These are phyloP conservation scores for Drosophila monieri DNA, from an alignment of 2,888 invertebrate species.

Conservation along the genomic window DNA sequence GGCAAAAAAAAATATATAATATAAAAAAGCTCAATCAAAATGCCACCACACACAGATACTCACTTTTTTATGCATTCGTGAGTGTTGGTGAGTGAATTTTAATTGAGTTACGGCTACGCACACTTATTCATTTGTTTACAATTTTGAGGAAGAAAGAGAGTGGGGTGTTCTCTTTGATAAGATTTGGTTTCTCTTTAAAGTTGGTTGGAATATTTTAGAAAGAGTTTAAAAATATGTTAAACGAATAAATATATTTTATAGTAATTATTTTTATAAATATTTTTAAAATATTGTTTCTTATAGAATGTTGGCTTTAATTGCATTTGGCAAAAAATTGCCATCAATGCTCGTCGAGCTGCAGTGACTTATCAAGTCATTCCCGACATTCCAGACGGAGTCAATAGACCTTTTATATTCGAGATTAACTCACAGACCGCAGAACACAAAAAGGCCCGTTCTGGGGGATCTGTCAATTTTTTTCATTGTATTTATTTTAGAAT, in stretches of 20 bases:
- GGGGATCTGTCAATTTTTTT: conserved; percentile 9
- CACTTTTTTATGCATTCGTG: background rate
- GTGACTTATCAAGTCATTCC: conserved; percentile 59
- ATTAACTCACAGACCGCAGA: conserved; percentile 9
- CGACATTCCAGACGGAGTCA: conserved; percentile 71
- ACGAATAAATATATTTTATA: background rate
- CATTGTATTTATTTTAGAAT: conserved; percentile 7
- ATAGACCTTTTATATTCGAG: conserved; percentile 57
- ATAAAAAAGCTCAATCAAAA: conserved; percentile 34
- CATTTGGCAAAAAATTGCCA: conserved; percentile 11
- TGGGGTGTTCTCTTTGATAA: conserved; percentile 6
- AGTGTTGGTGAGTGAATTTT: conserved; percentile 31
- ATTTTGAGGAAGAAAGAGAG: conserved; percentile 22
- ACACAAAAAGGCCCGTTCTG: background rate
- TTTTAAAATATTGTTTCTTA: background rate
- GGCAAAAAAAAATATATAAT: conserved; percentile 1
- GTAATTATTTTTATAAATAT: background rate
- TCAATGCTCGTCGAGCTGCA: conserved; percentile 57
- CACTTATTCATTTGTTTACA: conserved; percentile 49
- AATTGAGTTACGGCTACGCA: conserved; percentile 49
- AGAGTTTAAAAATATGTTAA: background rate
- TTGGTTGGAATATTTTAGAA: too few relatives aligned
- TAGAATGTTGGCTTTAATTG: conserved; percentile 21
- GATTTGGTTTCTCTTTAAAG: conserved; percentile 9
- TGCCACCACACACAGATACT: conserved; percentile 29